Evolutionary conservation across 2,888 invertebrate species (phyloP), one percentile per base, ranked within the genome.

Genomic region (Smittia aterrima): DNA sequence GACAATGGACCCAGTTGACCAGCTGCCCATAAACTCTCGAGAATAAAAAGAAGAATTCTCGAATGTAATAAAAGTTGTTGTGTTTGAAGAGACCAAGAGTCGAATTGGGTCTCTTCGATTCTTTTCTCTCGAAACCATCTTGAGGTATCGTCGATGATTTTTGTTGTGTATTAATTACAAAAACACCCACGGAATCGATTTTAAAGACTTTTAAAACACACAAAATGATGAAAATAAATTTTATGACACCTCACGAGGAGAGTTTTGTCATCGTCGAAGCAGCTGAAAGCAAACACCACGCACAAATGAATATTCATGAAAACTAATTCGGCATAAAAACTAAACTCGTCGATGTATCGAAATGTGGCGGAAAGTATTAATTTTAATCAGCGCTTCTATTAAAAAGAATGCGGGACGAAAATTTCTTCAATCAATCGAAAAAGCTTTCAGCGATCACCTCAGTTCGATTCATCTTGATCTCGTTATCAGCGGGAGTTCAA

Each of bases 221-320:
- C 58, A 22, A 58, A 58, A 58, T 22, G 18, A 58, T 7, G 7
- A 22, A 58, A 20, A 66, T 66, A 66, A 66, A 66, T 25, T 66
- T 32, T 25, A 27, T 66, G 66, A 66, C 66, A 66, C 66, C 66
- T 66, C 62, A 58, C 2, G 4, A 47, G 11, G 7, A 58, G 58
- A 20, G 13, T 25, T 25, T 66, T 66, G 32, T 27, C 66, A 66
- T n/a, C 27, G 24, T 66, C 25, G 20, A 11, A 16, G 24, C 66
- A 66, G 66, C 6, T 66, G 66, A 66, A 18, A 9, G n/a, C 13
- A 7, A 11, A 2, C 24, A 1, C 20, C 22, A 22, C 6, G 58
- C 16, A 11, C 4, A 22, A 13, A 2, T 58, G 9, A 7, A 58
- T 58, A 58, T 22, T 58, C 58, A 58, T 22, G 6, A 22, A 18